Evolutionary conservation across 2,113 vertebrate species (phyloP), one percentile per base, ranked within the genome.

Genomic region (Brachirus orientalis): DNA sequence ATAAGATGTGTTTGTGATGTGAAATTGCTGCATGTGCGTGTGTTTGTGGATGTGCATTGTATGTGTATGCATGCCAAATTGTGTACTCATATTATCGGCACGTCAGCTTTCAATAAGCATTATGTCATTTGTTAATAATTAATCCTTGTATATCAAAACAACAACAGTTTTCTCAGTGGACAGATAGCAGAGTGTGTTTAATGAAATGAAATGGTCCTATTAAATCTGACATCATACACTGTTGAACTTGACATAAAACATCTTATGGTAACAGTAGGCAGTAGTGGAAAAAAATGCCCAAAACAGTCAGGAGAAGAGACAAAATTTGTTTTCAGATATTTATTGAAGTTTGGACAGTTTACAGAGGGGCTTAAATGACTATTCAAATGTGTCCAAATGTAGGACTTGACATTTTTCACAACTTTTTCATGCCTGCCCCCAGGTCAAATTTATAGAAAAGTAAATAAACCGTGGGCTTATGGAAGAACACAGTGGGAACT

Each of bases 91-190:
- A 47, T 56, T 20, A 70, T 68, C 60, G 55, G 44, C 16, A 11
- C 60, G 62, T 79, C 55, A 51, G 62, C 43, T 36, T 66, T 51
- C 56, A 74, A 77, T 60, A 64, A 65, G 64, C 41, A 52, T 63
- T 40, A 63, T 65, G 53, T 67, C 50, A 48, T 75, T 61, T 66
- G 70, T 84, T 85, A 85, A 91, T 89, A 89, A 86, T 88, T 77
- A 70, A 89, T 89, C 44, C 8, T 14, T 10, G 56, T 62, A 65
- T 72, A 75, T 80, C 36, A 79, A 72, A 88, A 85, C 58, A 83
- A 75, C 54, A 75, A 60, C 38, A 18, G 54, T 81, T 79, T 61
- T 62, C 82, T 77, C 65, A 11, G 41, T 45, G 79, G 79, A 83
- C 52, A 47, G 38, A 63, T 50, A 16, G 48, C 48, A 68, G 37